These are phyloP conservation scores for Uropetala carovei DNA, from an alignment of 2,888 invertebrate genomes.

Conservation along the genomic window DNA sequence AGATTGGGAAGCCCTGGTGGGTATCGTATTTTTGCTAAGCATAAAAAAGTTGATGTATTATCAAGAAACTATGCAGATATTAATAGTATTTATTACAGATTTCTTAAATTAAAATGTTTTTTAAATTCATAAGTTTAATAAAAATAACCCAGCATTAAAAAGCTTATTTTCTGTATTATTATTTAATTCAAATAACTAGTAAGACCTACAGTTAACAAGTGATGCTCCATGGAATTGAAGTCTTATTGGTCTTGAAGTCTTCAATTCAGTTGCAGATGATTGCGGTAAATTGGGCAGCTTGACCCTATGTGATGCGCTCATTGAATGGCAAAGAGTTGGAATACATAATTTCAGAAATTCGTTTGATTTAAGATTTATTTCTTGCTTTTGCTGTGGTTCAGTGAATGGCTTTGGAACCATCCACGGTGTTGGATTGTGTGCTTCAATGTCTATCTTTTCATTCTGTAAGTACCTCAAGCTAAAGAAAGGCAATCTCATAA, in stretches of 20 bases:
- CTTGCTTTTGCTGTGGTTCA: background rate
- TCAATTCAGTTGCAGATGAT: background rate
- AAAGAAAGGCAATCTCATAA: conserved; percentile 69
- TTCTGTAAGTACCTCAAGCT: conserved; percentile 83
- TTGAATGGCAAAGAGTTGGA: background rate
- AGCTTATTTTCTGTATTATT: background rate
- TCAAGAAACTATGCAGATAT: no score
- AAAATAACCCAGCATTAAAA: background rate
- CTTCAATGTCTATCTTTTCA: conserved; percentile 66
- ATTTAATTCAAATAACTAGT: background rate
- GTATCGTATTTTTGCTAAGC: no score
- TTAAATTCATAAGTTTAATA: background rate
- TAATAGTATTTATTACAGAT: no score
- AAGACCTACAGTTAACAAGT: conserved; percentile 29
- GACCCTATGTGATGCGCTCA: background rate
- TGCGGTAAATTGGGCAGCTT: conserved; percentile 37
- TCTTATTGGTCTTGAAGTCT: background rate
- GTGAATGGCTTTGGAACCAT: background rate
- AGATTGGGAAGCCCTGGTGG: no score
- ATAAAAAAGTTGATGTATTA: no score
- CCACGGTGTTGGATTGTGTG: conserved; percentile 51
- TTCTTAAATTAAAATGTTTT: no score
- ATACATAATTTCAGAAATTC: background rate
- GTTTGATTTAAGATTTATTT: background rate
- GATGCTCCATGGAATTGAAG: conserved; percentile 39